Evolutionary conservation across 1,140 invertebrate species (phyloP).

Genomic region (Bombus polaris): DNA sequence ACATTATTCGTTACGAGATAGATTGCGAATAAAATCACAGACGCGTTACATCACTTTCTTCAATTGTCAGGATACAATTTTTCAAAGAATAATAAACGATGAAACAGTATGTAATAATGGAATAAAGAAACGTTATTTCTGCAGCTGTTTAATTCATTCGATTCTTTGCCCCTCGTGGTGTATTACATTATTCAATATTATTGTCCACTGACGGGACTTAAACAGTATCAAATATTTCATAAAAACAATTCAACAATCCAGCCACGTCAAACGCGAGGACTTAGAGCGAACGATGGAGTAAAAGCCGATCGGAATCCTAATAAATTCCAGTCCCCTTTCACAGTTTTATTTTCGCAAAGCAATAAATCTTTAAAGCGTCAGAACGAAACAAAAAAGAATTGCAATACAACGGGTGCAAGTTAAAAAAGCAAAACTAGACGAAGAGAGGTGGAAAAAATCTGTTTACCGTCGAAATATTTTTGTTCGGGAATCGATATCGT

Average conservation of each 20-base stretch:
- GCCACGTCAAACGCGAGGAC: background rate
- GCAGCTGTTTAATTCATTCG: background rate
- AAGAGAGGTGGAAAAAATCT: background rate
- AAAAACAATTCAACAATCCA: background rate
- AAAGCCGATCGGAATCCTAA: background rate
- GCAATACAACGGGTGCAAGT: too few species aligned
- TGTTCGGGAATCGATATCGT: too few species aligned
- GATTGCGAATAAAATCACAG: too few species aligned
- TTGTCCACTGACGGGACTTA: background rate
- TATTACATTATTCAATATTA: background rate
- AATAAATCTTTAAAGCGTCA: conserved; percentile 5
- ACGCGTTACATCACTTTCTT: background rate
- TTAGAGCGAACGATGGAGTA: background rate
- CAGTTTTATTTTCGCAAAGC: background rate
- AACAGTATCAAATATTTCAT: background rate
- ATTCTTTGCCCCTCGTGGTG: background rate
- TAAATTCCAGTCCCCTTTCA: conserved; percentile 13
- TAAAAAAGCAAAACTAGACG: background rate
- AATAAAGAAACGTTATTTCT: background rate
- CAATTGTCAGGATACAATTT: background rate
- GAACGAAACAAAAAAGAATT: background rate
- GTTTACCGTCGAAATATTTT: conserved; percentile 25
- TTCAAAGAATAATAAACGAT: too few species aligned
- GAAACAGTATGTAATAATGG: background rate
- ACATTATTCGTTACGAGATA: background rate